Conservation (phyloP, 2,113 vertebrate species). For the Elgaria multicarinata region DNA sequence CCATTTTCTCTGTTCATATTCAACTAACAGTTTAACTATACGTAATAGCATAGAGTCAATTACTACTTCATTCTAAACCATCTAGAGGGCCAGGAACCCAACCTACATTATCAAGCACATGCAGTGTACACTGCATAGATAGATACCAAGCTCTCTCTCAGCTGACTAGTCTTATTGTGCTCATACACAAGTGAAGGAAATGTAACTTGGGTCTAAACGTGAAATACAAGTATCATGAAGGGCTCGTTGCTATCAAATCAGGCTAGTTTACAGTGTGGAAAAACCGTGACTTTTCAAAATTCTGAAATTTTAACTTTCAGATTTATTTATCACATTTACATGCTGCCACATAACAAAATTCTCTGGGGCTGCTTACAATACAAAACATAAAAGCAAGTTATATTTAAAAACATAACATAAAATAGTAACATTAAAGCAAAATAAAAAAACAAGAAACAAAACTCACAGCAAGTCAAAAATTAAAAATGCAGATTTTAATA, state of each 20-base stretch:
- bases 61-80: background rate
- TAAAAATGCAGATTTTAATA: background rate
- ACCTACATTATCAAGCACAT: background rate
- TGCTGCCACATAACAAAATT: background rate
- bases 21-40: background rate
- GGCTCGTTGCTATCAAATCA: background rate
- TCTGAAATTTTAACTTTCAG: background rate
- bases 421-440: too few relatives aligned
- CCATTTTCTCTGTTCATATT: background rate
- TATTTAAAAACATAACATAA: background rate
- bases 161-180: background rate
- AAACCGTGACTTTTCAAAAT: background rate
- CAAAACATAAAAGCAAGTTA: background rate
- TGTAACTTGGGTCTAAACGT: background rate
- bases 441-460: background rate
- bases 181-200: background rate
- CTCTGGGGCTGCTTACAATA: background rate
- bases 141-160: background rate
- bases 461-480: background rate
- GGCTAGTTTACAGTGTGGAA: background rate
- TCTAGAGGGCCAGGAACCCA: background rate
- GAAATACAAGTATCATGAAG: background rate
- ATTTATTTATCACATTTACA: background rate
- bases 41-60: background rate
- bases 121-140: background rate